phyloP scores from a whole-genome alignment of 1,140 invertebrate genomes.

The Eueides isabella region DNA sequence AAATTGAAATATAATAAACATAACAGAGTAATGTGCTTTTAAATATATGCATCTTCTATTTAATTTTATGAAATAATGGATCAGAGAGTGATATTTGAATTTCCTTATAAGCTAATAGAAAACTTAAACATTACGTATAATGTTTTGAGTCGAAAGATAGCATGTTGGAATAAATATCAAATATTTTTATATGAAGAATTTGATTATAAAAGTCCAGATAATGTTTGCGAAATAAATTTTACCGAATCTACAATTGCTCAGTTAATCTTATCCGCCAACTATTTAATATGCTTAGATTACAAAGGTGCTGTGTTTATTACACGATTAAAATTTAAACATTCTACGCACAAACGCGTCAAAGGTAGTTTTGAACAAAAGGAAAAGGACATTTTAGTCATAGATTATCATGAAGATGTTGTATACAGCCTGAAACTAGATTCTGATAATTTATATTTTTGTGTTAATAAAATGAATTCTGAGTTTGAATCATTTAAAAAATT shows the following conservation, averaged over 20 bases:
- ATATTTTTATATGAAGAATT: slow-evolving; percentile 60
- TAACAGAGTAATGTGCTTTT: not conserved
- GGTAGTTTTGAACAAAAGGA: slow-evolving; percentile 48
- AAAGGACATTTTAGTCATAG: slow-evolving; percentile 40
- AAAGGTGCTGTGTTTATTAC: slow-evolving; percentile 51
- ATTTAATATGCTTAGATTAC: slow-evolving; percentile 59
- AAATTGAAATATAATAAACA: not conserved
- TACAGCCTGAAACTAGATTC: slow-evolving; percentile 52
- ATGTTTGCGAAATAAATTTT: slow-evolving; percentile 23
- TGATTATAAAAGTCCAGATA: slow-evolving; percentile 44
- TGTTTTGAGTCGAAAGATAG: slow-evolving; percentile 38
- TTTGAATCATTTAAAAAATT: slow-evolving; percentile 24
- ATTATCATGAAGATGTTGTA: slow-evolving; percentile 38
- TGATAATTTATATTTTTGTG: slow-evolving; percentile 44
- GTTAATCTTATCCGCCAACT: slow-evolving; percentile 51
- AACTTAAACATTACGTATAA: slow-evolving; percentile 55
- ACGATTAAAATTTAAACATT: slow-evolving; percentile 59
- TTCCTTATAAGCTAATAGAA: slow-evolving; percentile 38
- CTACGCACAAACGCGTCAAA: slow-evolving; percentile 52
- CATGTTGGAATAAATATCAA: slow-evolving; percentile 69
- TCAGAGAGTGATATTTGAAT: slow-evolving; percentile 11
- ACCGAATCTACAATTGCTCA: slow-evolving; percentile 54
- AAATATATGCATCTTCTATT: not conserved
- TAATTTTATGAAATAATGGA: slow-evolving; percentile 11
- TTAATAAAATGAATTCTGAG: slow-evolving; percentile 46